These are phyloP conservation scores for Eupleurogrammus muticus DNA, from an alignment of 2,797 vertebrate species.

Conservation along the genomic window DNA sequence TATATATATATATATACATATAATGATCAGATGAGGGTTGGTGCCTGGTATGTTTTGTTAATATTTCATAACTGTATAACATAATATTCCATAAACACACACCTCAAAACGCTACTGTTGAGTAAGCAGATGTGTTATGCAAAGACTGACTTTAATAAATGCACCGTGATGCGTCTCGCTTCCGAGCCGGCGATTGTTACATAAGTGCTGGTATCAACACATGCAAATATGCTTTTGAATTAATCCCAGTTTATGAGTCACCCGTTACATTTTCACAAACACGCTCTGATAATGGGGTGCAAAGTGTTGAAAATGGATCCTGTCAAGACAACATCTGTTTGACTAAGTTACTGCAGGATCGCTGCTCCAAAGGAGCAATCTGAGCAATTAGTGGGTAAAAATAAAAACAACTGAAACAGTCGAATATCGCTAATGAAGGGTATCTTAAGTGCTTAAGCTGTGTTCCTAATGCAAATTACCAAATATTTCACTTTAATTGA, in stretches of 20 bases:
- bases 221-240: conserved; percentile 2
- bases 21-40: no score
- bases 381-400: conserved; percentile 10
- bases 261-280: not conserved
- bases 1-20: no score
- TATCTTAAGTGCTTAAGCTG: not conserved
- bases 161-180: conserved; percentile 27
- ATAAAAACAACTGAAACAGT: not conserved
- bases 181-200: conserved; percentile 4
- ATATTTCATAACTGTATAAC: not conserved
- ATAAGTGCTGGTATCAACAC: conserved; percentile 25
- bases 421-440: conserved; percentile 6
- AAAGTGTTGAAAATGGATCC: not conserved
- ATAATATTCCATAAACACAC: conserved; percentile 18
- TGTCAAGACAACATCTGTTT: not conserved
- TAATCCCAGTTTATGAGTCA: conserved; percentile 28
- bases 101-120: not conserved
- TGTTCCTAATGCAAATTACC: not conserved
- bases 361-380: not conserved
- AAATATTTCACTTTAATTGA: conserved; percentile 2
- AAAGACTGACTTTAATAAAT: conserved; percentile 53
- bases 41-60: no score
- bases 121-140: conserved; percentile 33
- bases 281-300: not conserved
- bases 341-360: not conserved